Evolutionary conservation across 1,140 invertebrate species (phyloP).

Genomic region (Caenorhabditis remanei): DNA sequence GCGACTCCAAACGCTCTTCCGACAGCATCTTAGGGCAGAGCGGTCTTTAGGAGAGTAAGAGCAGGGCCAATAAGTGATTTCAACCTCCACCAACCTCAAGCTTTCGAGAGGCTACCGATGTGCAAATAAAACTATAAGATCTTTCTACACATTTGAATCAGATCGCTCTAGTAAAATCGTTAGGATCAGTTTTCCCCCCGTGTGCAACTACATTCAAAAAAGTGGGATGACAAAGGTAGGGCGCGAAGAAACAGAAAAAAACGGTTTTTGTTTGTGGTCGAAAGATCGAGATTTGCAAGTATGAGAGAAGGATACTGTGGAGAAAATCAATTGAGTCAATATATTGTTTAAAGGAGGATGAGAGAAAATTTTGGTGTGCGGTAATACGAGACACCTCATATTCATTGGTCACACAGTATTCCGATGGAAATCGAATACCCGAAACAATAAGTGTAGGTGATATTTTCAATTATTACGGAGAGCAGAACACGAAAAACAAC

Average conservation of each 20-base stretch:
- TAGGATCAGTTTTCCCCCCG: neutral
- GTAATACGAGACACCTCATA: constrained; percentile 51
- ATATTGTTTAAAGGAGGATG: constrained; percentile 43
- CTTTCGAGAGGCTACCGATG: constrained; percentile 53
- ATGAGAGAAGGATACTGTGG: neutral
- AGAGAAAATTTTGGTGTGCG: constrained; percentile 26
- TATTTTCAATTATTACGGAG: constrained; percentile 7
- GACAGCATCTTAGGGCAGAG: constrained; percentile 25
- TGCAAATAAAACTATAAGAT: constrained; percentile 55
- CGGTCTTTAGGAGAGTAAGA: constrained; percentile 23
- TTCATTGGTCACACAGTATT: constrained; percentile 49
- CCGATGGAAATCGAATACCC: constrained; percentile 29
- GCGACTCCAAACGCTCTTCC: constrained; percentile 17
- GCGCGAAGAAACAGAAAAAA: constrained; percentile 22
- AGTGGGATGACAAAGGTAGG: constrained; percentile 26
- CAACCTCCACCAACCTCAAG: constrained; percentile 48
- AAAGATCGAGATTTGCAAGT: constrained; percentile 24
- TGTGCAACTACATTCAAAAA: constrained; percentile 37
- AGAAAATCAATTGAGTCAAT: constrained; percentile 55
- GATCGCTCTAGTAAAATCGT: constrained; percentile 43
- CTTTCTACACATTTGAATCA: constrained; percentile 53
- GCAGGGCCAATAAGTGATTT: constrained; percentile 49
- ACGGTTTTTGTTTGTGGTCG: constrained; percentile 24
- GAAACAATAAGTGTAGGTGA: neutral
- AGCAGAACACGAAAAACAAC: neutral